Evolutionary conservation across 1,140 invertebrate species (phyloP), one percentile per base, ranked within the genome.

Genomic region (Coelopa frigida): DNA sequence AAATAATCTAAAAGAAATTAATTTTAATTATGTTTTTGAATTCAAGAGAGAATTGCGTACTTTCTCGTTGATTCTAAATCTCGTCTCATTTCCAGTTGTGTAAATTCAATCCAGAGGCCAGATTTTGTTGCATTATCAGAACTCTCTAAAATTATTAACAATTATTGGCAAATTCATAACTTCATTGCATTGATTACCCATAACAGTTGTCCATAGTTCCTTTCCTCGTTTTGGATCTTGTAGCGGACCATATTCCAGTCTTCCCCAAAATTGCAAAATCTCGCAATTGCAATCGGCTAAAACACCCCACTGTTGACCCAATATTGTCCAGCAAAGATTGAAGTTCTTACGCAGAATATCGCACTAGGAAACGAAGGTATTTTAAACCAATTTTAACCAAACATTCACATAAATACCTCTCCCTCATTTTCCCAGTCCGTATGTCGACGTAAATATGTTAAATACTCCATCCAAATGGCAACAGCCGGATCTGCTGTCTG

Each of bases 401-500:
- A 29, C 21, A 40, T 40, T n/a, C n/a, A n/a, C n/a, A n/a, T n/a
- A n/a, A 3, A 5, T 36, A 49, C 37, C 31, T 52, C 48, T 10
- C 51, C 46, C 7, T 48, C 48, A 35, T 47, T 31, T 5, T 37
- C 23, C 21, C 33, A 52, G 17, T 54, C 31, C 0, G 50, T 52
- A 22, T 44, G 31, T 33, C 71, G 56, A 22, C 55, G 48, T 17
- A 56, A 50, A 55, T 66, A 71, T 44, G 70, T 66, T 7, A 72
- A 55, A 54, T 70, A 72, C 44, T 63, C 49, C 27, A 71, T 44
- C 70, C 70, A 73, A n/a, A 73, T 43, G 10, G 69, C 51, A 11
- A 72, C 47, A 14, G 46, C 49, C 27, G 44, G 56, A 35, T 57
- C 51, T 5, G 51, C 41, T 23, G 37, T 48, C 24, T 54, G 48